Conservation (phyloP, 1,140 invertebrate species). For the Neodiprion lecontei region DNA sequence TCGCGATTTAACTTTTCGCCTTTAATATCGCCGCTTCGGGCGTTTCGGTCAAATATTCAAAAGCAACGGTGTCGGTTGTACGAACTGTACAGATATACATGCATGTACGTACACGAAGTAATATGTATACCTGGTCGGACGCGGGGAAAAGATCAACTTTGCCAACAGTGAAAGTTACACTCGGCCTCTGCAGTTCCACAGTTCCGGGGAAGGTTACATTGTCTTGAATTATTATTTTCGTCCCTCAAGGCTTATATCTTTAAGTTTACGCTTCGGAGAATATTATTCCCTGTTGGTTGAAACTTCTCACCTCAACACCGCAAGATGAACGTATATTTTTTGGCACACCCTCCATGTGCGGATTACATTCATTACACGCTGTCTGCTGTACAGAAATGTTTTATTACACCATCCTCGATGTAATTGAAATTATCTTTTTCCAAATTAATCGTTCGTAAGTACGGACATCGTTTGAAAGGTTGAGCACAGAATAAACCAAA, state of each 20-base stretch:
- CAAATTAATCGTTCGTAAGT: too few species aligned
- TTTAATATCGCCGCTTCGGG: background rate
- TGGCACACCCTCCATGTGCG: background rate
- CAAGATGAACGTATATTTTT: background rate
- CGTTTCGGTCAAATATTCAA: constrained; percentile 1
- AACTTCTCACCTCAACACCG: background rate
- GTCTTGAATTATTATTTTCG: background rate
- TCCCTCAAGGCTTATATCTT: constrained; percentile 7
- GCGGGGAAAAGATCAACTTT: background rate
- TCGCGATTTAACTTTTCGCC: too few species aligned
- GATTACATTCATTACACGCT: too few species aligned
- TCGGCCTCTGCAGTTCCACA: background rate
- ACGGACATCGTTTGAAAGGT: too few species aligned
- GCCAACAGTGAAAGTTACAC: background rate
- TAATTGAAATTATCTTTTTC: too few species aligned
- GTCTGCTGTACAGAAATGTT: too few species aligned
- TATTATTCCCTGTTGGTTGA: background rate
- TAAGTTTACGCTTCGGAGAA: background rate
- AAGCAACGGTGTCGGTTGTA: background rate
- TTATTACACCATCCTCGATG: too few species aligned
- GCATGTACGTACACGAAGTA: too few species aligned
- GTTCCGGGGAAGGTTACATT: background rate
- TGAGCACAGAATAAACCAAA: too few species aligned
- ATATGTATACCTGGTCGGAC: background rate
- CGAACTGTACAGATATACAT: too few species aligned